Evolutionary conservation across 2,888 invertebrate genomes (phyloP).

Genomic region (Ectemnius lituratus): DNA sequence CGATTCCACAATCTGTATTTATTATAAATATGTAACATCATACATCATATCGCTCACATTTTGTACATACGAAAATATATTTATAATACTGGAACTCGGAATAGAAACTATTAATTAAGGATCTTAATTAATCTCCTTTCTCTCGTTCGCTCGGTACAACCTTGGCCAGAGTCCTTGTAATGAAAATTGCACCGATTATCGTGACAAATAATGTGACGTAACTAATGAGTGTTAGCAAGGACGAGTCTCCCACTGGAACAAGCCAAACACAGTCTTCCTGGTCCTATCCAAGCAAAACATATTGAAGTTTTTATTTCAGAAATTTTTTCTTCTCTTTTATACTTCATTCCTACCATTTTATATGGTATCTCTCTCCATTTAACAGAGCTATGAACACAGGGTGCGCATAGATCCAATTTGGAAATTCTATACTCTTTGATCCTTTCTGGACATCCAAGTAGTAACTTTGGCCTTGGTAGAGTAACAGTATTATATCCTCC

Average conservation of each 20-base stretch:
- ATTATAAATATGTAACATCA: constrained; percentile 20
- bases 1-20: constrained; percentile 33
- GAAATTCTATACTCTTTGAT: constrained; percentile 67
- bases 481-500: constrained; percentile 59
- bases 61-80: not conserved
- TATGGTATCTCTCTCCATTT: constrained; percentile 73
- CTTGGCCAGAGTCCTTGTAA: constrained; percentile 58
- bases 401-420: constrained; percentile 67
- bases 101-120: not conserved
- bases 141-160: constrained; percentile 11
- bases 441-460: constrained; percentile 69
- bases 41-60: not conserved
- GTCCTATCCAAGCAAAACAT: constrained; percentile 53
- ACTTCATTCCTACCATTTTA: constrained; percentile 55
- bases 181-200: constrained; percentile 61
- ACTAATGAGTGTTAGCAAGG: constrained; percentile 53
- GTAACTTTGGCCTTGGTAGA: constrained; percentile 63
- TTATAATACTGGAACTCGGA: not conserved
- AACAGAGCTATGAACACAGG: constrained; percentile 60
- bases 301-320: not conserved
- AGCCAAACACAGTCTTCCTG: constrained; percentile 63
- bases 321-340: not conserved
- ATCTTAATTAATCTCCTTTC: constrained; percentile 44
- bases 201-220: constrained; percentile 65
- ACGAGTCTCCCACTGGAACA: constrained; percentile 69